phyloP scores from a whole-genome alignment of 2,888 invertebrate species.

The Eristalinus aeneus region DNA sequence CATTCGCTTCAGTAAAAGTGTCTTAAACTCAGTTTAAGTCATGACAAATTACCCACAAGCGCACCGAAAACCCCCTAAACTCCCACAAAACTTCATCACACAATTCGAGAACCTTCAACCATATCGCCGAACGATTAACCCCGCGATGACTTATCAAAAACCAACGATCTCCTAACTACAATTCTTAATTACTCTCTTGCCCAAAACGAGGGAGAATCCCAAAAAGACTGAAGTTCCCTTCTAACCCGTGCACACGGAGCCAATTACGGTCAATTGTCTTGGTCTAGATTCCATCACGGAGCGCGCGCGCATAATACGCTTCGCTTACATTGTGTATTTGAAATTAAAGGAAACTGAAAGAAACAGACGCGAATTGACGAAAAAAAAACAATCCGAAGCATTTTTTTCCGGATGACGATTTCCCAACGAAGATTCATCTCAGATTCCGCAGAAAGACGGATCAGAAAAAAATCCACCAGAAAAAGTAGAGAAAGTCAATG shows the following conservation, averaged over 20 bases:
- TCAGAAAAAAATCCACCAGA: not conserved
- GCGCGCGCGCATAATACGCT: not conserved
- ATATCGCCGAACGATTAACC: constrained; percentile 26
- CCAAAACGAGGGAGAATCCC: not conserved
- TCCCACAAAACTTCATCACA: not conserved
- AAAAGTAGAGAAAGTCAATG: constrained; percentile 45
- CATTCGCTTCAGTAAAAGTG: constrained; percentile 1
- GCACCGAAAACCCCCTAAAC: not conserved
- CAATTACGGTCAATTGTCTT: constrained; percentile 43
- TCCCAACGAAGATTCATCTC: constrained; percentile 13
- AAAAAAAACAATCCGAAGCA: constrained; percentile 8
- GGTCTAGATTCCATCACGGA: constrained; percentile 38
- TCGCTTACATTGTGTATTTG: not conserved
- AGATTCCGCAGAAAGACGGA: not conserved
- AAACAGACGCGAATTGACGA: not conserved
- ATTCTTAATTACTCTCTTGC: constrained; percentile 13
- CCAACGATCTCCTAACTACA: not conserved
- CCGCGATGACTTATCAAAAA: constrained; percentile 18
- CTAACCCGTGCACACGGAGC: not conserved
- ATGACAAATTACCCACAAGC: not conserved
- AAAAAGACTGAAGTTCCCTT: constrained; percentile 5
- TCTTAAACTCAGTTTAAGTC: not conserved
- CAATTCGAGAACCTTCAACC: not conserved
- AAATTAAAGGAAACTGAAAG: not conserved
- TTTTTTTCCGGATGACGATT: constrained; percentile 41